phyloP scores from a whole-genome alignment of 2,113 vertebrate genomes.

The Redunca redunca region DNA sequence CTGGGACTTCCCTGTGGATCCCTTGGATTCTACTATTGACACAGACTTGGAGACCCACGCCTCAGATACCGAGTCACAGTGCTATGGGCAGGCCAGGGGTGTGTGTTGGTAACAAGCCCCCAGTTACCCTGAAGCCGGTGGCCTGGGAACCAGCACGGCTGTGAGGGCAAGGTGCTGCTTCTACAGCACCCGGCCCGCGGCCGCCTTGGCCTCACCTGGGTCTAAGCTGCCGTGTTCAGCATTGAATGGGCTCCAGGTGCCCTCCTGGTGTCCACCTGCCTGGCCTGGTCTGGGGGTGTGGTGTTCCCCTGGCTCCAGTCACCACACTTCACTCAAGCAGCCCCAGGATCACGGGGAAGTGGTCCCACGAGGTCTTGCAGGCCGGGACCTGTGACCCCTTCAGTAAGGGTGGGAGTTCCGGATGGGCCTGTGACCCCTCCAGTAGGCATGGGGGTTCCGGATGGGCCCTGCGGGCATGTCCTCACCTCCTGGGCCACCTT shows the following conservation, averaged over 20 bases:
- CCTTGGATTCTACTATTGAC: no score
- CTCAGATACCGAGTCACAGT: fast-evolving
- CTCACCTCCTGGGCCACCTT: not conserved
- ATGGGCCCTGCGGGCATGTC: not conserved
- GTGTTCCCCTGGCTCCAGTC: not conserved
- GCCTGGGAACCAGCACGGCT: not conserved
- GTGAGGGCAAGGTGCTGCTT: not conserved
- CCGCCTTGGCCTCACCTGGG: not conserved
- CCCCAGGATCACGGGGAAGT: not conserved
- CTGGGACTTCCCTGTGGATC: not conserved
- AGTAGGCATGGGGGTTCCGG: no score
- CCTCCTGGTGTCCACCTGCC: not conserved
- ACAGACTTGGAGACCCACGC: not conserved
- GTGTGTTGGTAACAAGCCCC: not conserved
- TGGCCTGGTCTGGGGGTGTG: not conserved
- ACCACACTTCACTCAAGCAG: not conserved
- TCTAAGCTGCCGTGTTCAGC: not conserved
- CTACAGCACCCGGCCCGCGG: not conserved
- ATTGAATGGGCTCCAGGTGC: not conserved
- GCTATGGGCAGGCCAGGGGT: not conserved
- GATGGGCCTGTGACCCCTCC: no score
- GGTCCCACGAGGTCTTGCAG: not conserved
- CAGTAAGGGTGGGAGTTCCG: fast-evolving
- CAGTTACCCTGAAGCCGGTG: not conserved
- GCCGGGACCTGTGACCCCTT: not conserved